These are phyloP conservation scores for Atlantisia rogersi DNA, from an alignment of 2,113 vertebrate species.

Conservation along the genomic window DNA sequence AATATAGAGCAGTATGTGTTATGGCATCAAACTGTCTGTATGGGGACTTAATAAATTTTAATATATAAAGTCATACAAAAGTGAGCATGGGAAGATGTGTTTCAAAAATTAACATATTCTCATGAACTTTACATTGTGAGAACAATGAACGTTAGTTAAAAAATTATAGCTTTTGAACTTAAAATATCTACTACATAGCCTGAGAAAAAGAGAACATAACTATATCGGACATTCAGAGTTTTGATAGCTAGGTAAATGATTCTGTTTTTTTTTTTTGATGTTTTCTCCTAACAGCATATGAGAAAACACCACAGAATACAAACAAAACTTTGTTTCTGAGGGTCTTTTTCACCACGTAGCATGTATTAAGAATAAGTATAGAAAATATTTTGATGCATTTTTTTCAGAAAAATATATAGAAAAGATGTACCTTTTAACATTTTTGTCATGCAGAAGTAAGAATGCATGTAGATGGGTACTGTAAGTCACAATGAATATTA, in stretches of 20 bases:
- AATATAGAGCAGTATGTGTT: rapidly evolving
- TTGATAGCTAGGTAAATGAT: not conserved
- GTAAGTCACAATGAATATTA: not conserved
- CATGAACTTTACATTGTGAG: not conserved
- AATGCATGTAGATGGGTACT: not conserved
- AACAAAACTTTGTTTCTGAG: not conserved
- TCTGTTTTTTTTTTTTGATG: not conserved
- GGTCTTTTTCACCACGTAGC: not conserved
- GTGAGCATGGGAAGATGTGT: not conserved
- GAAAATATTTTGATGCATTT: not conserved
- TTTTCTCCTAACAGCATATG: not conserved
- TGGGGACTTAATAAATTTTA: not conserved
- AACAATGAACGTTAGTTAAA: not conserved
- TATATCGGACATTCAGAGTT: not conserved
- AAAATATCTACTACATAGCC: not conserved
- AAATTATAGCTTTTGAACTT: not conserved
- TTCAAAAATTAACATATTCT: not conserved
- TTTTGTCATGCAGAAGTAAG: not conserved
- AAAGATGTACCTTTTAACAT: not conserved
- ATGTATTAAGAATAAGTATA: not conserved
- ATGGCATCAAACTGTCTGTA: not conserved
- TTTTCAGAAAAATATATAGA: not conserved
- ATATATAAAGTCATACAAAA: not conserved
- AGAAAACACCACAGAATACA: rapidly evolving
- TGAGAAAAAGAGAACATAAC: not conserved